Percentiles rank a stretch among this genome's conserved stretches.
Conservation (phyloP, 2,113 vertebrate species). For the Loxodonta africana region DNA sequence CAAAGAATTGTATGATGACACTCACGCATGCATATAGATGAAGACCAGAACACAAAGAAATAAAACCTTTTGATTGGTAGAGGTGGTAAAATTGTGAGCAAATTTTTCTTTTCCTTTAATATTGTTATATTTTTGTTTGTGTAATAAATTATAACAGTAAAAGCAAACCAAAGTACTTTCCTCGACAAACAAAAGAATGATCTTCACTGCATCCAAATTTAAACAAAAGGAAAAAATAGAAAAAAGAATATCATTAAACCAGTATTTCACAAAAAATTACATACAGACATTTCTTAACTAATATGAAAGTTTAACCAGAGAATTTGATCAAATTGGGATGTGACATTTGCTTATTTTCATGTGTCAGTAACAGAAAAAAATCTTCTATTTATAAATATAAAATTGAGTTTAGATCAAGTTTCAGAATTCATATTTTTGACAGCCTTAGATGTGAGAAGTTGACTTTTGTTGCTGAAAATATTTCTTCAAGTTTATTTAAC, state of each 20-base stretch:
- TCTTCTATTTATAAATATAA: conserved; percentile 71
- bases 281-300: conserved; percentile 7
- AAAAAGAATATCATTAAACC: conserved; percentile 19
- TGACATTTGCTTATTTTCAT: conserved; percentile 68
- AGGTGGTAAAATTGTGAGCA: conserved; percentile 32
- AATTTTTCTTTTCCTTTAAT: background rate
- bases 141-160: conserved; percentile 18
- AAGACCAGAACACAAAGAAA: background rate
- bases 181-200: background rate
- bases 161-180: background rate
- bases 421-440: conserved; percentile 47
- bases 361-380: conserved; percentile 66
- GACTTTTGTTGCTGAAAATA: conserved; percentile 71
- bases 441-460: conserved; percentile 51
- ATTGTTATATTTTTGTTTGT: conserved; percentile 31
- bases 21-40: background rate
- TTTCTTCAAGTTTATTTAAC: conserved; percentile 72
- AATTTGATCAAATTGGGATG: conserved; percentile 58
- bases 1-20: no score
- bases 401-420: conserved; percentile 66
- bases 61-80: conserved; percentile 62
- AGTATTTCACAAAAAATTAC: conserved; percentile 58
- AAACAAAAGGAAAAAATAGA: conserved; percentile 9
- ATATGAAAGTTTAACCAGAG: conserved; percentile 57
- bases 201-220: background rate